Conservation (phyloP, 2,797 vertebrate species). For the Numenius phaeopus region DNA sequence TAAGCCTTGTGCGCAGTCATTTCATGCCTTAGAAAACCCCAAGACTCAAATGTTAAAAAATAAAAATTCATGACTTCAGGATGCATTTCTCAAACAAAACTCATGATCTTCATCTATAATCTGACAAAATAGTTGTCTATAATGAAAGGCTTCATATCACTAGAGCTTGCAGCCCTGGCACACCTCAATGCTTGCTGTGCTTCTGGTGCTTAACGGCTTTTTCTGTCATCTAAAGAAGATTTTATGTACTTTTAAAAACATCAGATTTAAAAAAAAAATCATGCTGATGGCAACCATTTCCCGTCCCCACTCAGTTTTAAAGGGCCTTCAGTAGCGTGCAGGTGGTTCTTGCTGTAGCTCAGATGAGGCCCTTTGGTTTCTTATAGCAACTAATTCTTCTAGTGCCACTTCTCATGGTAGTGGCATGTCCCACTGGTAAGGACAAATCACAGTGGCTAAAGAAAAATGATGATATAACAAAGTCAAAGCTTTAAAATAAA, state of each 20-base stretch:
- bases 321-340: background rate
- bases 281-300: background rate
- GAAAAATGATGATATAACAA: background rate
- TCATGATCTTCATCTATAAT: background rate
- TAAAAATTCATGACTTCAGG: background rate
- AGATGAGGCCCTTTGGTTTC: background rate
- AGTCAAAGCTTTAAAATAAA: background rate
- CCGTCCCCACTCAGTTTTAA: background rate
- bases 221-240: background rate
- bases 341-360: background rate
- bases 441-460: background rate
- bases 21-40: background rate
- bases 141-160: background rate
- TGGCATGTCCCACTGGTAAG: background rate
- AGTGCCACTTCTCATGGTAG: background rate
- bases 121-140: background rate
- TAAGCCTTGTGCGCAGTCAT: background rate
- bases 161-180: background rate
- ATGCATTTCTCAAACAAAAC: background rate
- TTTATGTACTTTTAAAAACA: background rate
- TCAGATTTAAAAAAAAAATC: background rate
- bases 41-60: background rate
- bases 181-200: background rate
- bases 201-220: background rate
- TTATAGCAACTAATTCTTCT: background rate